Evolutionary conservation across 2,888 invertebrate genomes (phyloP).

Genomic region (Cephus pulcher): DNA sequence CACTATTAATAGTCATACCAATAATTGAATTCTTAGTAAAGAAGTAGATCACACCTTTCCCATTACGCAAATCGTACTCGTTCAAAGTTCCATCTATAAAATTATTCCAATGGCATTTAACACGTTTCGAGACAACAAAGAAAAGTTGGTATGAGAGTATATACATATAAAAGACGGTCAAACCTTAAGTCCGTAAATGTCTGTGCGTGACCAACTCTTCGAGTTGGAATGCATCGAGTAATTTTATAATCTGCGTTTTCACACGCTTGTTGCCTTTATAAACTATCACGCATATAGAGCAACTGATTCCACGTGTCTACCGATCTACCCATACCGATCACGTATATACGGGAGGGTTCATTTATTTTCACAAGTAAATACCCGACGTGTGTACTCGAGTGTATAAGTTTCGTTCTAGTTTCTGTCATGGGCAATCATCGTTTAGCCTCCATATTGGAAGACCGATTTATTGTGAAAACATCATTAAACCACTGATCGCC

Average conservation of each 20-base stretch:
- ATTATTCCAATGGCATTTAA: not conserved
- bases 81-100: not conserved
- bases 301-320: not conserved
- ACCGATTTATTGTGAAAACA: not conserved
- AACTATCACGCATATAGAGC: not conserved
- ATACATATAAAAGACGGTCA: not conserved
- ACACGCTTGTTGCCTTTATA: not conserved
- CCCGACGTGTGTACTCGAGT: not conserved
- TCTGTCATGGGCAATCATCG: not conserved
- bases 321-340: not conserved
- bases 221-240: conserved; percentile 25
- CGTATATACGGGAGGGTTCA: not conserved
- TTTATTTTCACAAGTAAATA: not conserved
- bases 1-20: not conserved
- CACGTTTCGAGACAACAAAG: not conserved
- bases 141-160: not conserved
- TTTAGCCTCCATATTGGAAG: not conserved
- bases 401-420: conserved; percentile 3
- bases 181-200: not conserved
- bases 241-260: conserved; percentile 24
- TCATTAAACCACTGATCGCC: not conserved
- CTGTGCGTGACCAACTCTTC: conserved; percentile 21
- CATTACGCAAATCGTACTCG: not conserved
- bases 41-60: not conserved
- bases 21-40: not conserved